These are phyloP conservation scores for Varanus salvator DNA, from an alignment of 2,113 vertebrate species.

Conservation along the genomic window DNA sequence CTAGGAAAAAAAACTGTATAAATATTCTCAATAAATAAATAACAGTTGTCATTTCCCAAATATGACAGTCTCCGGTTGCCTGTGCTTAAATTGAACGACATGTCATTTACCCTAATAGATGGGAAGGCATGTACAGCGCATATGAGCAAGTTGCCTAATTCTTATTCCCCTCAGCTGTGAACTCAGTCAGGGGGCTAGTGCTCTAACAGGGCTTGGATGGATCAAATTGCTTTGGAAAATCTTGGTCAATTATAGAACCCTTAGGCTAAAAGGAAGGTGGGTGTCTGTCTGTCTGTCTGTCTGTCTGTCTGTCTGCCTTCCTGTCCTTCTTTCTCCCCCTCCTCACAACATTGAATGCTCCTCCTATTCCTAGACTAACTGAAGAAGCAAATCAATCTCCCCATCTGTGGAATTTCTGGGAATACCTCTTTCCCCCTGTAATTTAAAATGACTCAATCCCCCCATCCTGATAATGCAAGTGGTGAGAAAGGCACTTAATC, in stretches of 20 bases:
- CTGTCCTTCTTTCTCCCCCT: not conserved
- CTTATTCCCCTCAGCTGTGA: slow-evolving; percentile 81
- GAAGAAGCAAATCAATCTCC: slow-evolving; percentile 74
- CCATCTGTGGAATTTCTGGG: slow-evolving; percentile 82
- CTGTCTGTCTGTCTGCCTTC: slow-evolving; percentile 31
- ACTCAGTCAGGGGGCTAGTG: slow-evolving; percentile 81
- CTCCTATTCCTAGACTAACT: slow-evolving; percentile 73
- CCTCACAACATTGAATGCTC: slow-evolving; percentile 52
- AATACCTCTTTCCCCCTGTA: slow-evolving; percentile 80
- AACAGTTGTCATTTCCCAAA: slow-evolving; percentile 86
- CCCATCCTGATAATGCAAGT: slow-evolving; percentile 77
- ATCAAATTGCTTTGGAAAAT: slow-evolving; percentile 84
- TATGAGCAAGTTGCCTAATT: slow-evolving; percentile 80
- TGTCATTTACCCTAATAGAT: slow-evolving; percentile 85
- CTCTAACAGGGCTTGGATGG: slow-evolving; percentile 82
- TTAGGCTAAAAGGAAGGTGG: slow-evolving; percentile 75
- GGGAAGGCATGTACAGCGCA: slow-evolving; percentile 75
- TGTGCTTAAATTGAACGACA: slow-evolving; percentile 78
- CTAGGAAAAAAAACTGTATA: slow-evolving; percentile 74
- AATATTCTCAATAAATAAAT: slow-evolving; percentile 86
- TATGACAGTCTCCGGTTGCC: slow-evolving; percentile 84
- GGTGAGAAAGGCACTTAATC: slow-evolving; percentile 83
- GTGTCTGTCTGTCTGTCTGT: slow-evolving; percentile 55
- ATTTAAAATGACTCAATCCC: slow-evolving; percentile 82
- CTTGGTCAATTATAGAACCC: slow-evolving; percentile 83